These are phyloP conservation scores for Sarcoramphus papa DNA, from an alignment of 2,797 vertebrate species.

Conservation along the genomic window DNA sequence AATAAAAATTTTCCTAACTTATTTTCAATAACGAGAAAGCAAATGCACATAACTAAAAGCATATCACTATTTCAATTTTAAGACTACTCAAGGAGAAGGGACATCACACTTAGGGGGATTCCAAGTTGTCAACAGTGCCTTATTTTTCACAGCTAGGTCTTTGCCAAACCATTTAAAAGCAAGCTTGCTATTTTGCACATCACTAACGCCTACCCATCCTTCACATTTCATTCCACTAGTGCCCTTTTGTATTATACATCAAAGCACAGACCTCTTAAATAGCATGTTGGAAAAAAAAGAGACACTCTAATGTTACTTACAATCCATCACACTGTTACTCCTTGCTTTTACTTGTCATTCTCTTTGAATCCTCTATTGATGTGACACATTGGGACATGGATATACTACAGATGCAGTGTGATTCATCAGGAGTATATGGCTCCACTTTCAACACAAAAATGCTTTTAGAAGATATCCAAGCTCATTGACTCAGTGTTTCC, in stretches of 20 bases:
- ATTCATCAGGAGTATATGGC: background rate
- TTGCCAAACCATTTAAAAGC: conserved; percentile 44
- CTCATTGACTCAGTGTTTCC: background rate
- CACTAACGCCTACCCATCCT: conserved; percentile 22
- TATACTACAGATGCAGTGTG: background rate
- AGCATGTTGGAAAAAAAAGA: background rate
- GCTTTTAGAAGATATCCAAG: background rate
- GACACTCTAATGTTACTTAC: background rate
- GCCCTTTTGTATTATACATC: conserved; percentile 54
- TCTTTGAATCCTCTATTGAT: conserved; percentile 6
- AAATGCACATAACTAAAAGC: background rate
- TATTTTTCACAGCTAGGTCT: conserved; percentile 34
- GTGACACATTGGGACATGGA: background rate
- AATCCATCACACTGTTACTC: conserved; percentile 18
- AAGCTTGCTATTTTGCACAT: conserved; percentile 33
- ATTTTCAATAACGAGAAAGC: background rate
- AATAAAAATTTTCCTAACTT: background rate
- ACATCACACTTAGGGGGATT: conserved; percentile 15
- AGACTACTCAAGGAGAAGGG: background rate
- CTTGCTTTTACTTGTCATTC: conserved; percentile 18
- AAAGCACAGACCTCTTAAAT: conserved; percentile 37
- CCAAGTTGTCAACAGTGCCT: conserved; percentile 39
- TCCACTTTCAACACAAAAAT: conserved; percentile 3
- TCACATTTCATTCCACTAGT: conserved; percentile 31
- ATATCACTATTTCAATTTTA: background rate